Conservation (phyloP, 2,113 vertebrate species). For the Tiliqua scincoides region DNA sequence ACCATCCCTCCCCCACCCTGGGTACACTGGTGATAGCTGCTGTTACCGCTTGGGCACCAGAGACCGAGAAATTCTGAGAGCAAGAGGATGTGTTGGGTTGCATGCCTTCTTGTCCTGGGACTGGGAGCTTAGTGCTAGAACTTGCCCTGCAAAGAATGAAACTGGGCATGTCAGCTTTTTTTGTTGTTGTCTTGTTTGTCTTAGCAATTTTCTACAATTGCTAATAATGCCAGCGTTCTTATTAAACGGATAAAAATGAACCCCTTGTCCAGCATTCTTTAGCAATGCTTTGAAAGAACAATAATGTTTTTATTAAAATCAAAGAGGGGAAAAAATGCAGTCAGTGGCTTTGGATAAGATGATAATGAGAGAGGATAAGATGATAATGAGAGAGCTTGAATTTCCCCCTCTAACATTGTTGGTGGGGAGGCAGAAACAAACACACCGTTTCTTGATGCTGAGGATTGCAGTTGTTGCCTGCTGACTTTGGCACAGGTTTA, state of each 20-base stretch:
- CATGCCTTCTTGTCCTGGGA: not conserved
- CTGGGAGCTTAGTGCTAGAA: not conserved
- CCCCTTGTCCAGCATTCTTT: not conserved
- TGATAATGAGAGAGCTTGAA: not conserved
- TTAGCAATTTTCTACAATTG: not conserved
- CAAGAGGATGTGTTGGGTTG: not conserved
- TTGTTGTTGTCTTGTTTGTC: not conserved
- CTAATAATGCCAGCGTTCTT: not conserved
- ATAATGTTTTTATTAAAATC: not conserved
- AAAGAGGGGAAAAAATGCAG: not conserved
- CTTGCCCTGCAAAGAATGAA: not conserved
- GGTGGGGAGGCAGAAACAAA: not conserved
- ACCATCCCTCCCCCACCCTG: too few relatives aligned
- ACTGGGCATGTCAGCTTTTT: not conserved
- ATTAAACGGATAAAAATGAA: not conserved
- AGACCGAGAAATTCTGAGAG: not conserved
- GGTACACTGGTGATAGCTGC: too few relatives aligned
- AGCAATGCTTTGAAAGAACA: accelerated
- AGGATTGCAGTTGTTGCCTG: conserved; percentile 44
- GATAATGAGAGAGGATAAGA: not conserved
- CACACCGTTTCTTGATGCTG: conserved; percentile 38
- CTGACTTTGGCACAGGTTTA: conserved; percentile 44
- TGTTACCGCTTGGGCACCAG: not conserved
- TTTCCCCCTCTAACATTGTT: not conserved
- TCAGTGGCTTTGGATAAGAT: not conserved